A percentile compares a stretch with the other conserved stretches of the same genome.
These are phyloP conservation scores for Sebastes hopkinsi DNA, from an alignment of 2,797 vertebrate species.

Conservation along the genomic window DNA sequence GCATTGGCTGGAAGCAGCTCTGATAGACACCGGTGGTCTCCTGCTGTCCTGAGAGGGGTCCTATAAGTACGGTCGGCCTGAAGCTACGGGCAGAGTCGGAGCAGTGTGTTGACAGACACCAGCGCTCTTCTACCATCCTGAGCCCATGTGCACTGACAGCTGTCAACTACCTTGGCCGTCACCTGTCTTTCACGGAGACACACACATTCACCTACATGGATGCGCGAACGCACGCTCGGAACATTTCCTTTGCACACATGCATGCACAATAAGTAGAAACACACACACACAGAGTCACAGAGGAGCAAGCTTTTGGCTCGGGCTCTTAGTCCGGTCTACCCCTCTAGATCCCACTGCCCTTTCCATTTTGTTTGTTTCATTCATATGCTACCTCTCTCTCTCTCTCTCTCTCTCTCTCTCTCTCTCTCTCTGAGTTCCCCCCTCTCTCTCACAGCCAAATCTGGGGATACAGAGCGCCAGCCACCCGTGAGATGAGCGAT, in stretches of 20 bases:
- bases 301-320: slow-evolving; percentile 18
- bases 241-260: slow-evolving; percentile 5
- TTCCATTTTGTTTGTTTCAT: slow-evolving; percentile 32
- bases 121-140: slow-evolving; percentile 40
- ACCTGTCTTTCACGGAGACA: slow-evolving; percentile 53
- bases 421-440: not conserved
- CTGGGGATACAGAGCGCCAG: slow-evolving; percentile 63
- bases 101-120: slow-evolving; percentile 64
- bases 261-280: not conserved
- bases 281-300: slow-evolving; percentile 11
- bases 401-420: not conserved
- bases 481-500: slow-evolving; percentile 80
- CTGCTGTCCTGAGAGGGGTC: slow-evolving; percentile 35
- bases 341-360: slow-evolving; percentile 17
- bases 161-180: slow-evolving; percentile 75
- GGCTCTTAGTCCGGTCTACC: slow-evolving; percentile 19
- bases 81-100: slow-evolving; percentile 45
- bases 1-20: slow-evolving; percentile 8
- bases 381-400: slow-evolving; percentile 6
- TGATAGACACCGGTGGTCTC: slow-evolving; percentile 35
- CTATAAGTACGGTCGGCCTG: slow-evolving; percentile 15
- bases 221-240: slow-evolving; percentile 6
- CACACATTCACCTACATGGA: slow-evolving; percentile 21
- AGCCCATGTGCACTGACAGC: slow-evolving; percentile 68
- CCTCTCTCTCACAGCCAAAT: slow-evolving; percentile 44